Conservation (phyloP, 2,888 invertebrate genomes). For the Bellardia pandia region DNA sequence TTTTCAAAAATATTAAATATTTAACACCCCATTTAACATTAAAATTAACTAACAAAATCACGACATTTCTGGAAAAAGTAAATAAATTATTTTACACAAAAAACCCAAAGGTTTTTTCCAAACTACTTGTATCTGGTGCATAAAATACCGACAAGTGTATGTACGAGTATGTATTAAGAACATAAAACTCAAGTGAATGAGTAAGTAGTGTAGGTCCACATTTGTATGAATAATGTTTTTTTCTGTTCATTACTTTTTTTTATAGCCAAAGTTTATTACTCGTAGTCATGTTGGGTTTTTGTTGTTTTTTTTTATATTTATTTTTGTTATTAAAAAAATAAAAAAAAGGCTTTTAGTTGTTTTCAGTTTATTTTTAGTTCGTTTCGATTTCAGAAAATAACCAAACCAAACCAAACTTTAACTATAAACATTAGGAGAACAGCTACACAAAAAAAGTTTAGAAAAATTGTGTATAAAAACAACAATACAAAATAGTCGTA, state of each 20-base stretch:
- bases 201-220: background rate
- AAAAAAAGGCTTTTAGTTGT: constrained; percentile 24
- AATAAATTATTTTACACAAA: background rate
- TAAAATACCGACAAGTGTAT: constrained; percentile 53
- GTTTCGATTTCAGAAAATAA: constrained; percentile 18
- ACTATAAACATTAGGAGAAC: constrained; percentile 13
- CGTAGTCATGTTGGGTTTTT: constrained; percentile 28
- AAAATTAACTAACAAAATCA: constrained; percentile 25
- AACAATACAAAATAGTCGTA: constrained; percentile 1
- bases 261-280: constrained; percentile 58
- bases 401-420: background rate
- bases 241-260: background rate
- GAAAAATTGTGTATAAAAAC: constrained; percentile 19
- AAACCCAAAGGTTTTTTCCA: background rate
- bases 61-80: background rate
- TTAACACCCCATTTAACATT: background rate
- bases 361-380: constrained; percentile 6
- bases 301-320: constrained; percentile 10
- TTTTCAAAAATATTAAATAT: background rate
- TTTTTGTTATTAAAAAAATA: constrained; percentile 2
- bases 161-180: constrained; percentile 42
- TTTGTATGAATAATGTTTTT: constrained; percentile 13
- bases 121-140: constrained; percentile 58
- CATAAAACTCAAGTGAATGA: constrained; percentile 38
- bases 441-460: constrained; percentile 13